These are phyloP conservation scores for Mus pahari DNA, from an alignment of 2,113 vertebrate species.

Conservation along the genomic window DNA sequence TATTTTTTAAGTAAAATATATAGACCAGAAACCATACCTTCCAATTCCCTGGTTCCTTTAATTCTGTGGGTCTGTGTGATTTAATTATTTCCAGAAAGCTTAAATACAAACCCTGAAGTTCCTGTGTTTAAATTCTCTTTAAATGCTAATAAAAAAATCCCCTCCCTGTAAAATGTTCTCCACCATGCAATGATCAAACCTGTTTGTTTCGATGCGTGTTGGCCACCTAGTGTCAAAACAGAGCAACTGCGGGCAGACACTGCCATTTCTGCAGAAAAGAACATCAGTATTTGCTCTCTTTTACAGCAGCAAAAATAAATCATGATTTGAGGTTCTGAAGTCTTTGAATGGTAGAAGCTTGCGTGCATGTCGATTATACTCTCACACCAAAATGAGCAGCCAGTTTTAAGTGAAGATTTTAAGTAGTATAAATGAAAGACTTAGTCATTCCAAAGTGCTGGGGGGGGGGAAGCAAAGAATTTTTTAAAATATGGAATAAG, in stretches of 20 bases:
- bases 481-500: not conserved
- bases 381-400: not conserved
- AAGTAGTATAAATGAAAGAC: conserved; percentile 6
- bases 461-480: not conserved
- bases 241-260: conserved; percentile 45
- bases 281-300: not conserved
- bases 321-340: not conserved
- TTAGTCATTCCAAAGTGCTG: not conserved
- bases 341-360: conserved; percentile 4
- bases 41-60: not conserved
- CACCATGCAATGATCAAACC: not conserved
- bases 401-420: conserved; percentile 32
- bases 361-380: not conserved
- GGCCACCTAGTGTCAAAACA: conserved; percentile 55
- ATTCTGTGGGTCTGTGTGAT: not conserved
- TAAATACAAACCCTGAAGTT: conserved; percentile 1
- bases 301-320: conserved; percentile 44
- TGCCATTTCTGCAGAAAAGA: not conserved
- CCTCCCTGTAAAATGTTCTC: conserved; percentile 22
- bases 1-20: not conserved
- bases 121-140: not conserved
- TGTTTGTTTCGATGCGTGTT: not conserved
- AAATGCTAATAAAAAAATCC: not conserved
- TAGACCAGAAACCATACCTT: not conserved
- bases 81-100: conserved; percentile 41